phyloP scores from a whole-genome alignment of 2,113 vertebrate genomes.

The Gallinago jamesoni region DNA sequence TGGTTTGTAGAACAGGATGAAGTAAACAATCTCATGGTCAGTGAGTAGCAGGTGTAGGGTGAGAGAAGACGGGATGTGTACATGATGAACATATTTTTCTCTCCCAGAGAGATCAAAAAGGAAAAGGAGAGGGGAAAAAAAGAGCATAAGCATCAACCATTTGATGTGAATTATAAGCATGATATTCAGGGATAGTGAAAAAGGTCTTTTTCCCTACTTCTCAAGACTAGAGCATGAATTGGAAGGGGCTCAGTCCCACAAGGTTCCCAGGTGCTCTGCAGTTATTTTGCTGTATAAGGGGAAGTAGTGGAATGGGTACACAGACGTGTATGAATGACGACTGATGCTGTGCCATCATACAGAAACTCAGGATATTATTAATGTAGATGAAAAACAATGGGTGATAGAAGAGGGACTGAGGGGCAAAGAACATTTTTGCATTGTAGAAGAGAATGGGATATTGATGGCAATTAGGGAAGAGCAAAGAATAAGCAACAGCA shows the following conservation, averaged over 20 bases:
- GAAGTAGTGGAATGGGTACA: not conserved
- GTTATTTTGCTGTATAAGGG: not conserved
- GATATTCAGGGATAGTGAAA: not conserved
- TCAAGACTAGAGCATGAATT: not conserved
- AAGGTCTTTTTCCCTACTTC: not conserved
- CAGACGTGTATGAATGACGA: not conserved
- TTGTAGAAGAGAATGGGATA: not conserved
- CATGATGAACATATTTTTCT: not conserved
- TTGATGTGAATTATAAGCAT: not conserved
- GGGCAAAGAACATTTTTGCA: not conserved
- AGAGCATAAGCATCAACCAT: not conserved
- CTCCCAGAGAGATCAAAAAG: not conserved
- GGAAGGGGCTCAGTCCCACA: not conserved
- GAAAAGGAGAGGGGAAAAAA: not conserved
- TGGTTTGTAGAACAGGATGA: not conserved
- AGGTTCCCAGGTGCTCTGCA: not conserved
- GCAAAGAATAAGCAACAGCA: conserved; percentile 2
- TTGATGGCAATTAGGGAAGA: not conserved
- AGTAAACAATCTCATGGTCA: not conserved
- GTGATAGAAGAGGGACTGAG: not conserved
- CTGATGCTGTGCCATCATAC: not conserved
- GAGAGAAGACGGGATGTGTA: not conserved
- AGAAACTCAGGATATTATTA: not conserved
- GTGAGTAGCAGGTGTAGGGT: not conserved
- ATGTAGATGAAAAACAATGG: not conserved